Conservation (phyloP, 2,797 vertebrate genomes). For the Pangasius djambal region DNA sequence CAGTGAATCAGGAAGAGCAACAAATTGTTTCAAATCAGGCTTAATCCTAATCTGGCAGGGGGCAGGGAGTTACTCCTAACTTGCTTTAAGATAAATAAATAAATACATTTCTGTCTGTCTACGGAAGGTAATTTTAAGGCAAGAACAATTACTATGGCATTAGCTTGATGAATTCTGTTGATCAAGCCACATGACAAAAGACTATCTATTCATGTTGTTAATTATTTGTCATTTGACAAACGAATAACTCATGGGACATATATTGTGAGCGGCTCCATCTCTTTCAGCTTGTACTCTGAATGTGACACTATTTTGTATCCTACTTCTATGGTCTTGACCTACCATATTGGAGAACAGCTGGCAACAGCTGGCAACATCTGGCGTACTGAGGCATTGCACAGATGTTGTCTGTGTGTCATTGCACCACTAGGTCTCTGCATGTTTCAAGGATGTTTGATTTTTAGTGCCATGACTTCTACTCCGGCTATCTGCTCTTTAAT, state of each 20-base stretch:
- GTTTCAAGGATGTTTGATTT: background rate
- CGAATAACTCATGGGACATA: constrained; percentile 34
- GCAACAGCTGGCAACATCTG: constrained; percentile 8
- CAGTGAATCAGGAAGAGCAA: background rate
- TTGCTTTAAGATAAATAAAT: background rate
- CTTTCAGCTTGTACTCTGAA: constrained; percentile 72
- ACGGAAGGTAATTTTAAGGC: background rate
- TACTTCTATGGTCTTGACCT: background rate
- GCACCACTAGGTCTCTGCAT: background rate
- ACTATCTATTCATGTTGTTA: background rate
- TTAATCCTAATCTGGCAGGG: background rate
- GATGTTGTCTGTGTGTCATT: background rate
- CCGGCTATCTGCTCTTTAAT: background rate
- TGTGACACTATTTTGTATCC: constrained; percentile 5
- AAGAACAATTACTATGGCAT: background rate
- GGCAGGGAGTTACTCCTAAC: background rate
- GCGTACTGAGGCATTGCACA: background rate
- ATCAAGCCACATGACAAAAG: background rate
- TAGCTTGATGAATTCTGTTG: background rate
- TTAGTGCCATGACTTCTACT: background rate
- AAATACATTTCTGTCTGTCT: background rate
- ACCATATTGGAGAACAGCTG: constrained; percentile 13
- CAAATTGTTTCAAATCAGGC: background rate
- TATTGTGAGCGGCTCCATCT: constrained; percentile 60
- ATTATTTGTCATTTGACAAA: constrained; percentile 49